A percentile compares a stretch with the other conserved stretches of the same genome.
These are phyloP conservation scores for Mormyrops attenuatus DNA, from an alignment of 2,797 vertebrate species.

Conservation along the genomic window DNA sequence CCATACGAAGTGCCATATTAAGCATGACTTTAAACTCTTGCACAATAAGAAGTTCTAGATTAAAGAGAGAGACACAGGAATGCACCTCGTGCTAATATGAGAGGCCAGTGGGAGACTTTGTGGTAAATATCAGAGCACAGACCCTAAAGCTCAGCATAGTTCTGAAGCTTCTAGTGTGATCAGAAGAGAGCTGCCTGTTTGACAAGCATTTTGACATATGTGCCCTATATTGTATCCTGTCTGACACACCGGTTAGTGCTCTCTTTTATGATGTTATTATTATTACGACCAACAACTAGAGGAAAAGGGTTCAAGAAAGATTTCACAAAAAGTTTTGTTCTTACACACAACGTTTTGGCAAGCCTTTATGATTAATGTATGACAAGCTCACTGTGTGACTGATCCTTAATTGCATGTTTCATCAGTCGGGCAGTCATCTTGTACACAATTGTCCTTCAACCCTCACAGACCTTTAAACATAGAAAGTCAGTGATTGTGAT, in stretches of 20 bases:
- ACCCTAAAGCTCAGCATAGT: neutral
- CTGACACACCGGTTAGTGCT: neutral
- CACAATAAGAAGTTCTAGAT: neutral
- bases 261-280: neutral
- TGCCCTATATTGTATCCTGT: neutral
- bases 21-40: neutral
- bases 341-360: neutral
- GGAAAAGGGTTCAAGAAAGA: neutral
- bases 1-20: neutral
- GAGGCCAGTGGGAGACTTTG: neutral
- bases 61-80: neutral
- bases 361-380: neutral
- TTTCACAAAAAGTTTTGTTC: neutral
- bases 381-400: neutral
- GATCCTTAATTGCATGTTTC: neutral
- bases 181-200: neutral
- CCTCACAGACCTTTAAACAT: neutral
- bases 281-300: neutral
- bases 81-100: neutral
- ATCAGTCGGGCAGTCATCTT: neutral
- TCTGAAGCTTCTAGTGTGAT: neutral
- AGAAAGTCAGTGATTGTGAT: neutral
- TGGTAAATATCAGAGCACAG: neutral
- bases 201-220: neutral
- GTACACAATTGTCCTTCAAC: neutral